Evolutionary conservation across 1,140 invertebrate species (phyloP).

Genomic region (Branchinecta lindahli): DNA sequence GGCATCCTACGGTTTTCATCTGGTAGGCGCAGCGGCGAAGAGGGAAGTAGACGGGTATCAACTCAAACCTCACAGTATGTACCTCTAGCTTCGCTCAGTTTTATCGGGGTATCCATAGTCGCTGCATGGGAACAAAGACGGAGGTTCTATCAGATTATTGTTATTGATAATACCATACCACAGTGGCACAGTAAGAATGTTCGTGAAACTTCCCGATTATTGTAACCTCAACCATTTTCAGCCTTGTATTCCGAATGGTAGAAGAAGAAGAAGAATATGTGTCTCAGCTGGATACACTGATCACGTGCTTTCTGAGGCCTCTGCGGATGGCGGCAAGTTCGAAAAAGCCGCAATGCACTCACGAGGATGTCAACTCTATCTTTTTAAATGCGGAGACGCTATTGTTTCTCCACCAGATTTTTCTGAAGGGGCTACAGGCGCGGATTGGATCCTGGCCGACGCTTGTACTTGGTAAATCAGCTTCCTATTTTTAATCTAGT

Average conservation of each 20-base stretch:
- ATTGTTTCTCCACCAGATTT: conserved; percentile 86
- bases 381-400: conserved; percentile 89
- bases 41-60: too few relatives aligned
- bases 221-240: too few relatives aligned
- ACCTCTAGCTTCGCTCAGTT: too few relatives aligned
- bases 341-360: conserved; percentile 78
- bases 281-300: conserved; percentile 74
- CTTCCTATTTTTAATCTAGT: neutral
- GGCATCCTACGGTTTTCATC: too few relatives aligned
- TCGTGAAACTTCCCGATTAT: too few relatives aligned
- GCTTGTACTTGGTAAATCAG: conserved; percentile 53
- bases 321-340: conserved; percentile 88
- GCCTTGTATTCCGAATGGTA: conserved; percentile 81
- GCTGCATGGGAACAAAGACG: too few relatives aligned
- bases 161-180: too few relatives aligned
- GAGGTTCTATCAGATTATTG: too few relatives aligned
- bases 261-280: conserved; percentile 82
- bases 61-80: too few relatives aligned
- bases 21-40: too few relatives aligned
- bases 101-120: too few relatives aligned
- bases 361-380: conserved; percentile 89
- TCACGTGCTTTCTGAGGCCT: conserved; percentile 78
- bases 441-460: conserved; percentile 86
- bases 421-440: conserved; percentile 79
- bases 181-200: too few relatives aligned